Evolutionary conservation across 2,113 vertebrate genomes (phyloP).

Genomic region (Ictalurus punctatus): DNA sequence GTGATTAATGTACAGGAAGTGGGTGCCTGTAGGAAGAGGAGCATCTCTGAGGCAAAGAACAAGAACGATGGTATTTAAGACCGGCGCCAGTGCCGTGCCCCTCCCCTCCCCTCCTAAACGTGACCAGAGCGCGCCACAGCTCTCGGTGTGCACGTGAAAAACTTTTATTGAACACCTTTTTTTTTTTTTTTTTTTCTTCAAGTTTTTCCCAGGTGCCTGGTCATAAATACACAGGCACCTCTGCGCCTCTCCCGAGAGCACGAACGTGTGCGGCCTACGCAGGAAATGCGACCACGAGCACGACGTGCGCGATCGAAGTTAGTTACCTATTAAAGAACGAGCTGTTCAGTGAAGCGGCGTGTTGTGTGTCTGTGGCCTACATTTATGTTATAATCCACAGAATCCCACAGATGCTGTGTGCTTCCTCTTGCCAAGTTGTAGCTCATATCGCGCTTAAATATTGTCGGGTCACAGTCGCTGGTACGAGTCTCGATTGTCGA

Average conservation of each 20-base stretch:
- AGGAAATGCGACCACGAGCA: constrained; percentile 16
- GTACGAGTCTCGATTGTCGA: not conserved
- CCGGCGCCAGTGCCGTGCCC: not conserved
- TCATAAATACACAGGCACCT: not conserved
- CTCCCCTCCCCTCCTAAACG: not conserved
- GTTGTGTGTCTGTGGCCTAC: not conserved
- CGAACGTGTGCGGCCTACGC: not conserved
- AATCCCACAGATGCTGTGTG: not conserved
- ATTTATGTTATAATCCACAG: not conserved
- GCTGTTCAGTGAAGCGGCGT: not conserved
- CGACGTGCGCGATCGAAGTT: not conserved
- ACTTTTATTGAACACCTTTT: not conserved
- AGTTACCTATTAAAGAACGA: not conserved
- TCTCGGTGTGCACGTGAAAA: not conserved
- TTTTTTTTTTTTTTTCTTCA: not conserved
- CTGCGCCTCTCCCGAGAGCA: too few relatives aligned
- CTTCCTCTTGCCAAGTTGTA: not conserved
- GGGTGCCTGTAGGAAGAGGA: constrained; percentile 55
- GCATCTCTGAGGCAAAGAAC: constrained; percentile 38
- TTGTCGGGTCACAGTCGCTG: not conserved
- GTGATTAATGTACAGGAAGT: constrained; percentile 84
- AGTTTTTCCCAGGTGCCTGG: not conserved
- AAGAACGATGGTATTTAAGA: not conserved
- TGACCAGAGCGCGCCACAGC: too few relatives aligned
- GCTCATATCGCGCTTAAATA: not conserved